Evolutionary conservation across 2,888 invertebrate species (phyloP), one percentile per base, ranked within the genome.

Genomic region (Neoitamus cyanurus): DNA sequence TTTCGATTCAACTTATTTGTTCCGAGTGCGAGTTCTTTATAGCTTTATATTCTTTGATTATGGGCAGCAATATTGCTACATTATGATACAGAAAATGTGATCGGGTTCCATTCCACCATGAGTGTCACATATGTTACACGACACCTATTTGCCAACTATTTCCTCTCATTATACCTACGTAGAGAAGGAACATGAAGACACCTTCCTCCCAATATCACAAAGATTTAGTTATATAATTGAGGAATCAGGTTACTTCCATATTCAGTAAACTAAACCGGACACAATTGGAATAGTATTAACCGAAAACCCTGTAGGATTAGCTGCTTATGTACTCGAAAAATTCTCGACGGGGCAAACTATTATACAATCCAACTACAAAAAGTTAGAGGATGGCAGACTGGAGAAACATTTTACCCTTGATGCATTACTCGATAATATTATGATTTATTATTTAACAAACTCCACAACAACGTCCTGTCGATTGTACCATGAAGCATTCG

Each of bases 261-360:
- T 96, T 0, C 97, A 97, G 89, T 93, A 95, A 0, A 96, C 96
- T 0, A 97, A 96, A 90, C 97, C 97, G 15, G 97, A 97, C 88
- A 96, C 97, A 0, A 90, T 96, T 85, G 96, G 96, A 25, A 92
- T 93, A 0, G 95, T 92, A 0, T 90, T 97, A 42, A 92, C 93
- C 20, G 95, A 96, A 87, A 95, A 96, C 0, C 97, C 97, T 0
- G 93, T 94, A 1, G 97, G 96, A 31, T 91, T 97, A 72, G 95
- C 96, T 0, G 95, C 95, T 0, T 97, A 97, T 88, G 94, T 97
- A 83, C 89, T 97, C 28, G 97, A 97, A 89, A 97, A 97, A 90
- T 97, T 97, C 91, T 94, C 95, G 11, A 93, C 94, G 0, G n/a
- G n/a, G n/a, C n/a, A n/a, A n/a, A n/a, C n/a, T n/a, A n/a, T n/a